phyloP scores from a whole-genome alignment of 2,888 invertebrate species.

The Hyppa rectilinea region DNA sequence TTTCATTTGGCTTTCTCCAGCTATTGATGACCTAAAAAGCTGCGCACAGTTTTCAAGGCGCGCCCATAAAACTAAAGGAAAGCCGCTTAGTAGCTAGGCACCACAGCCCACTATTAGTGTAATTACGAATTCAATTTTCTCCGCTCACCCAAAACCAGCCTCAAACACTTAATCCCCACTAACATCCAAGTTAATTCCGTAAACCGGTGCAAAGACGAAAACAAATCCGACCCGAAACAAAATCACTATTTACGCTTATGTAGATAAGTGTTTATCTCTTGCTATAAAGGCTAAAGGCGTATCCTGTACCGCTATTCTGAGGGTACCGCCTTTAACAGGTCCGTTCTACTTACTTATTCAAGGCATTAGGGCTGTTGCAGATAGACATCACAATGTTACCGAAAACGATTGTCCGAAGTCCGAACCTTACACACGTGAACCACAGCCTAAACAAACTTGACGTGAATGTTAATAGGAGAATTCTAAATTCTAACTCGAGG shows the following conservation, averaged over 20 bases:
- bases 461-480: slow-evolving; percentile 59
- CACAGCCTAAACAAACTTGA: slow-evolving; percentile 67
- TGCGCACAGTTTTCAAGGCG: background rate
- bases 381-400: slow-evolving; percentile 61
- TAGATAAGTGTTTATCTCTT: slow-evolving; percentile 65
- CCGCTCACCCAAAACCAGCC: slow-evolving; percentile 28
- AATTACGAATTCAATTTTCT: slow-evolving; percentile 48
- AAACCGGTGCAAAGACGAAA: slow-evolving; percentile 56
- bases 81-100: slow-evolving; percentile 14
- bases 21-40: background rate
- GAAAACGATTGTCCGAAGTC: slow-evolving; percentile 63
- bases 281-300: slow-evolving; percentile 60
- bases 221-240: slow-evolving; percentile 59
- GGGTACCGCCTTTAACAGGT: slow-evolving; percentile 63
- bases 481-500: slow-evolving; percentile 53
- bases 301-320: slow-evolving; percentile 56
- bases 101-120: slow-evolving; percentile 20
- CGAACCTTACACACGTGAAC: slow-evolving; percentile 45
- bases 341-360: slow-evolving; percentile 70
- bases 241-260: slow-evolving; percentile 65
- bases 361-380: slow-evolving; percentile 64
- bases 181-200: slow-evolving; percentile 46
- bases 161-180: slow-evolving; percentile 45
- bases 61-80: slow-evolving; percentile 10
- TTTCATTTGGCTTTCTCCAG: no score